phyloP scores from a whole-genome alignment of 92 coral and sea anemone genomes.

The Epizoanthus rinbou region DNA sequence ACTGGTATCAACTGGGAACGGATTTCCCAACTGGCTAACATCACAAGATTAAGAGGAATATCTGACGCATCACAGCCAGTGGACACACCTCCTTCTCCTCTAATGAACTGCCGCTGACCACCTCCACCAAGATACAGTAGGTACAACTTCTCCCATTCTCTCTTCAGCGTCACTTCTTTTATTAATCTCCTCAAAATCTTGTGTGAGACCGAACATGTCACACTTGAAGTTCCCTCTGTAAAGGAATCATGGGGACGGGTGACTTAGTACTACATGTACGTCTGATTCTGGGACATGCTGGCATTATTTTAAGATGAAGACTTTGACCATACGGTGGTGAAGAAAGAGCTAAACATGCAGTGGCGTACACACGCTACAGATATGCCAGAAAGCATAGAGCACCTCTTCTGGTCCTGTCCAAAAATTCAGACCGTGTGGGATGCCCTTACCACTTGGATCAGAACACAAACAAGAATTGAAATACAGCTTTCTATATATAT shows the following conservation, averaged over 20 bases:
- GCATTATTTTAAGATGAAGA: too few relatives aligned
- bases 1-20: slow-evolving; percentile 53
- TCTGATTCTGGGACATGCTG: too few relatives aligned
- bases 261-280: too few relatives aligned
- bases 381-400: too few relatives aligned
- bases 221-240: slow-evolving; percentile 52
- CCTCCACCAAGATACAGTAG: slow-evolving; percentile 77
- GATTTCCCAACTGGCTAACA: slow-evolving; percentile 34
- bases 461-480: too few relatives aligned
- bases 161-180: slow-evolving; percentile 55
- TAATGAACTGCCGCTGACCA: slow-evolving; percentile 59
- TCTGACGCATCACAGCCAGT: slow-evolving; percentile 63
- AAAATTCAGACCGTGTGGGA: too few relatives aligned
- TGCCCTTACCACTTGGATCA: too few relatives aligned
- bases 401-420: too few relatives aligned
- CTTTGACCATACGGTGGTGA: too few relatives aligned
- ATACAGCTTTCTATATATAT: too few relatives aligned
- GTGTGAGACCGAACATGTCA: slow-evolving; percentile 56
- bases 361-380: too few relatives aligned
- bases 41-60: slow-evolving; percentile 13
- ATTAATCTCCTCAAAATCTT: slow-evolving; percentile 46
- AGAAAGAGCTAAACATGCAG: too few relatives aligned
- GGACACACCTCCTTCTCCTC: slow-evolving; percentile 77
- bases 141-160: slow-evolving; percentile 67
- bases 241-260: neutral